These are phyloP conservation scores for Pammene fasciana DNA, from an alignment of 2,888 invertebrate genomes.

Conservation along the genomic window DNA sequence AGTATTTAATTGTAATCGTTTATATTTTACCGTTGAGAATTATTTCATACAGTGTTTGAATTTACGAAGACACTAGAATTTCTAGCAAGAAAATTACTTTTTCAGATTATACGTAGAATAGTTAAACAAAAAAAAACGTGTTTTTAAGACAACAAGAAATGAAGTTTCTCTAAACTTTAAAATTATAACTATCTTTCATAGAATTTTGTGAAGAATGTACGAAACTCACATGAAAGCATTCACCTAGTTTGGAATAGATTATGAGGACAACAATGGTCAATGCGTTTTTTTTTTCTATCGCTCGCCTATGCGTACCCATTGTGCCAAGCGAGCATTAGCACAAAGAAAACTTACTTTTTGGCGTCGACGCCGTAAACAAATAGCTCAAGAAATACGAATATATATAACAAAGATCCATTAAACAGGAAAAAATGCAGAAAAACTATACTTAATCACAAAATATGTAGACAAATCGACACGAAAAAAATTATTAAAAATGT, in stretches of 20 bases:
- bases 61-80: too few species aligned
- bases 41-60: too few species aligned
- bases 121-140: too few species aligned
- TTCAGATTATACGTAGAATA: too few species aligned
- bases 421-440: not conserved
- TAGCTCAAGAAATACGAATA: not conserved
- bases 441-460: not conserved
- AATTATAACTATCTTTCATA: not conserved
- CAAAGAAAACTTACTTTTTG: conserved; percentile 23
- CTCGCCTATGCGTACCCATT: conserved; percentile 20
- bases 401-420: not conserved
- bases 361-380: conserved; percentile 1
- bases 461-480: not conserved
- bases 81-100: too few species aligned
- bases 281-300: conserved; percentile 9
- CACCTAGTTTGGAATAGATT: conserved; percentile 8
- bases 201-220: not conserved
- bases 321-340: conserved; percentile 3
- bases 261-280: conserved; percentile 9
- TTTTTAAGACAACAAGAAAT: too few species aligned
- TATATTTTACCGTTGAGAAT: too few species aligned
- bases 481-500: not conserved
- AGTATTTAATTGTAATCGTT: too few species aligned
- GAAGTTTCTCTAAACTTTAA: too few species aligned
- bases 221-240: not conserved